Conservation (phyloP, 2,888 invertebrate species). For the Polylopha cassiicola region DNA sequence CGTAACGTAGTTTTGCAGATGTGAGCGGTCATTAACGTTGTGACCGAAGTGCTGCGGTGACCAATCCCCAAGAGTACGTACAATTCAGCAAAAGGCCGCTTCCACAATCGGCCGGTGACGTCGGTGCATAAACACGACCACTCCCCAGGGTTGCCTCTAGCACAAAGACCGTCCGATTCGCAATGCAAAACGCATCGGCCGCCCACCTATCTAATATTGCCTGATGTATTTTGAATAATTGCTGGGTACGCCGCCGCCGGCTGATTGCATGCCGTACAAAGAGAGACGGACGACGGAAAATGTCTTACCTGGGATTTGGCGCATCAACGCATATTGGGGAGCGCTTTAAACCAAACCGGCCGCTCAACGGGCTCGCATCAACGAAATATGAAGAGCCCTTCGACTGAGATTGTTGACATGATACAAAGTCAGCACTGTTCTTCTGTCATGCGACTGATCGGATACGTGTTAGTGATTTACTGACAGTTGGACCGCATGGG, state of each 20-base stretch:
- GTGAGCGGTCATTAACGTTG: constrained; percentile 34
- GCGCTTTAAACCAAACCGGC: constrained; percentile 26
- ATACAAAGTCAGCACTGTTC: too few relatives aligned
- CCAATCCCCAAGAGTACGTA: constrained; percentile 47
- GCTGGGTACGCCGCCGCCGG: constrained; percentile 50
- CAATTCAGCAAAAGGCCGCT: constrained; percentile 60
- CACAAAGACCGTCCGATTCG: constrained; percentile 71
- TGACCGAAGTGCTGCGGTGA: constrained; percentile 34
- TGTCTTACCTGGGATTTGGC: constrained; percentile 59
- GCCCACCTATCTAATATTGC: constrained; percentile 73
- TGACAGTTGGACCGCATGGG: too few relatives aligned
- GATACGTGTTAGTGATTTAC: too few relatives aligned
- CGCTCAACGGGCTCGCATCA: constrained; percentile 1
- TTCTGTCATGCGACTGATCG: too few relatives aligned
- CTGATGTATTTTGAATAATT: constrained; percentile 76
- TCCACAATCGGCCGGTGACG: constrained; percentile 38
- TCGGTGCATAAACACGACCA: constrained; percentile 51
- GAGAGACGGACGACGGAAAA: constrained; percentile 53
- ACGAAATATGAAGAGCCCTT: not conserved
- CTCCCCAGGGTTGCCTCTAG: constrained; percentile 50
- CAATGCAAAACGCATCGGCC: constrained; percentile 73
- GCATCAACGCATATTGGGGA: constrained; percentile 22
- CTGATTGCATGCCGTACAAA: constrained; percentile 65
- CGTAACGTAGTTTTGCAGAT: constrained; percentile 36
- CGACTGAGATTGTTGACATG: not conserved